Conservation (phyloP, 2,888 invertebrate genomes). For the Tryphoninae sp. region DNA sequence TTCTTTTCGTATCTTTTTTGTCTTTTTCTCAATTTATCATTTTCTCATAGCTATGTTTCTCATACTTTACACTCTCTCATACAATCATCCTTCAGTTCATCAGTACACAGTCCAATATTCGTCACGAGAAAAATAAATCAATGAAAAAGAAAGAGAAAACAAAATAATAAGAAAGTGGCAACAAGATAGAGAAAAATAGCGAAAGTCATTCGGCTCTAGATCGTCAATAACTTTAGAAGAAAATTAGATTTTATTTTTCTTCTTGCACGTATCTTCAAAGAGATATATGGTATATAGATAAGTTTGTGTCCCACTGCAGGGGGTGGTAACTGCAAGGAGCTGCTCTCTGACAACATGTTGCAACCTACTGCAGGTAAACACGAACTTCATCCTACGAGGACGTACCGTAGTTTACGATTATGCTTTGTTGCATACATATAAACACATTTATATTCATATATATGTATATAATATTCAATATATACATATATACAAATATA, state of each 20-base stretch:
- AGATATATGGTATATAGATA: conserved; percentile 81
- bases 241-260: conserved; percentile 50
- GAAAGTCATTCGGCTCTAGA: conserved; percentile 42
- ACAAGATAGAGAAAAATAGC: conserved; percentile 10
- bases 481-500: conserved; percentile 53
- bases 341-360: conserved; percentile 81
- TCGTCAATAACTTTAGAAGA: conserved; percentile 60
- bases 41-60: conserved; percentile 44
- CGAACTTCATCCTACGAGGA: conserved; percentile 81
- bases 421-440: conserved; percentile 76
- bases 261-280: conserved; percentile 63
- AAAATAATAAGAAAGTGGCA: conserved; percentile 13
- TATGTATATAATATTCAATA: conserved; percentile 47
- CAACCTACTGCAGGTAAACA: conserved; percentile 81
- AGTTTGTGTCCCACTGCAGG: conserved; percentile 82
- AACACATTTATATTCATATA: conserved; percentile 50
- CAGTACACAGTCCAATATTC: conserved; percentile 44
- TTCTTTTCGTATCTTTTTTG: neutral
- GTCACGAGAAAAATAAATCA: conserved; percentile 19
- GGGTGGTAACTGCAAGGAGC: conserved; percentile 82
- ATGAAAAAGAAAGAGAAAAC: conserved; percentile 1
- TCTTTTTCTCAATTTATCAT: conserved; percentile 20
- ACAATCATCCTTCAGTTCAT: conserved; percentile 48
- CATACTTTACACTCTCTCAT: conserved; percentile 39
- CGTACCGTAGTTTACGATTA: conserved; percentile 79